Conservation (phyloP, 2,888 invertebrate genomes). For the Stenichneumon culpator region DNA sequence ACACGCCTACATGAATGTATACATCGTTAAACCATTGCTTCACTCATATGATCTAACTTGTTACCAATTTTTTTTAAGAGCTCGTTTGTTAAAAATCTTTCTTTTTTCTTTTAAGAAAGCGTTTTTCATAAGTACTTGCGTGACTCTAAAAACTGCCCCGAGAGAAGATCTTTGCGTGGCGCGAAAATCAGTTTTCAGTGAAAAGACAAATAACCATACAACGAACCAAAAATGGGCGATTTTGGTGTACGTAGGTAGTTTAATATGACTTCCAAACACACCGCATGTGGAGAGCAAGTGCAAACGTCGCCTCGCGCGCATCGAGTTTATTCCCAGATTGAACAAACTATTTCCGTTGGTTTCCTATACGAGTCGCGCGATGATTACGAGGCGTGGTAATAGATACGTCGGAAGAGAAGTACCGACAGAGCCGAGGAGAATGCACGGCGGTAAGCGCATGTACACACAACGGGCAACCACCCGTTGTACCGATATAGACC, state of each 20-base stretch:
- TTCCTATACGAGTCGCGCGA: conserved; percentile 31
- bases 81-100: too few relatives aligned
- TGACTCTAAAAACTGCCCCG: too few relatives aligned
- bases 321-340: conserved; percentile 26
- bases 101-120: too few relatives aligned
- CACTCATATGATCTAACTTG: too few relatives aligned
- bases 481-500: conserved; percentile 7
- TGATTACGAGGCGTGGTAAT: conserved; percentile 28
- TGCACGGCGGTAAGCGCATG: conserved; percentile 3
- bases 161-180: background rate
- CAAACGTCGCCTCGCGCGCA: conserved; percentile 10
- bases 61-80: too few relatives aligned
- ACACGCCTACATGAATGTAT: too few relatives aligned
- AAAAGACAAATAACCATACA: background rate
- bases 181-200: background rate
- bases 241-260: background rate
- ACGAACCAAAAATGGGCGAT: background rate
- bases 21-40: too few relatives aligned
- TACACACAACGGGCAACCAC: conserved; percentile 18
- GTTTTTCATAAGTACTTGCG: too few relatives aligned
- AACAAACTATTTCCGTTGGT: conserved; percentile 29
- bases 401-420: conserved; percentile 1
- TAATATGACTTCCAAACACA: background rate
- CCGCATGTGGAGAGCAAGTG: background rate
- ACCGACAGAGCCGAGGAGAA: background rate